Evolutionary conservation across 2,113 vertebrate genomes (phyloP), one percentile per base, ranked within the genome.

Genomic region (Tricholaema leucomelas): DNA sequence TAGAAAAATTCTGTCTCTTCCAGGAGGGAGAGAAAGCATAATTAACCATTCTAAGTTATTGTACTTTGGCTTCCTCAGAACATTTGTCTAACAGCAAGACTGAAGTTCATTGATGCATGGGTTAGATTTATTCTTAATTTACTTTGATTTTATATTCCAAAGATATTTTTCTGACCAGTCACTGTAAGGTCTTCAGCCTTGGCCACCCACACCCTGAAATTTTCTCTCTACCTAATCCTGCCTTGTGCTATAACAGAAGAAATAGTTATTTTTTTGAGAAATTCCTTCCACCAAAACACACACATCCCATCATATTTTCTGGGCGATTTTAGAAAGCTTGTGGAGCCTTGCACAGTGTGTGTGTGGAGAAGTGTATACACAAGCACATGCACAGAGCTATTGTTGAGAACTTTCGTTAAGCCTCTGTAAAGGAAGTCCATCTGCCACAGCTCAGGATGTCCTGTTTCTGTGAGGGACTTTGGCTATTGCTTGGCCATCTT

Each of bases 361-460:
- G 18, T 38, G 16, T n/a, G 54, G 31, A n/a, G 6, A 24, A 66
- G n/a, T 0, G 2, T 50, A 44, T 14, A 24, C 52, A 58, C 69
- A 81, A 54, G 65, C 50, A 59, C 44, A 71, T 46, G 42, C 65
- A 75, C 36, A 36, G 59, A 48, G 33, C 83, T 92, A 87, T 93
- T 94, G 75, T 91, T 90, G 88, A 92, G 75, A 87, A 70, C 44
- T 59, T 85, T 71, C n/a, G 59, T 81, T 59, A 65, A 59, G 86
- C 70, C 40, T 85, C 70, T 19, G 44, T 31, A 84, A 81, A 93
- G 93, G 95, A 96, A 94, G 85, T 86, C 35, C 66, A 81, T 93
- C 93, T 96, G 91, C 63, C 85, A 64, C 69, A 81, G 75, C 78
- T 87, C 92, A 92, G 95, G 94, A 96, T 95, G 93, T 96, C 94